Base-by-base conservation (phyloP, 2,888 invertebrate genomes). In the Heliconius aoede region DNA sequence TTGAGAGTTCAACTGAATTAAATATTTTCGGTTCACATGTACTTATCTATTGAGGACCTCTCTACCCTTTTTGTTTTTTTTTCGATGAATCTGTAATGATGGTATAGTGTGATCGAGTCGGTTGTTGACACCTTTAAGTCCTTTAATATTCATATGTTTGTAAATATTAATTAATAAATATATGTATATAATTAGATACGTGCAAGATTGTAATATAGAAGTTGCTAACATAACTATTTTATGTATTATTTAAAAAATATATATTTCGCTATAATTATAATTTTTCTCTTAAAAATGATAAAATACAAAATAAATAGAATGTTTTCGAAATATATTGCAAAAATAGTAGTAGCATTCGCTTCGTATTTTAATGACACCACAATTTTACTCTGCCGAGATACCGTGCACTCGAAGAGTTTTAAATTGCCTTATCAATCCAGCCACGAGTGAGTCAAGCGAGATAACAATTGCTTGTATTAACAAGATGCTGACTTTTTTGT, bases 391-490 rank as follows among this genome's bases (percentile, higher is more conserved):
- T 7, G 26, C 46, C 36, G 60, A 72, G 61, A 36, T 72, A 61
- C 72, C 21, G 72, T 60, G 72, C 72, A 60, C 72, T 72, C 61
- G 72, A 67, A 32, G 67, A 74, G 65, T 74, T 67, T 65, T 58
- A 67, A 67, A 74, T 67, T 72, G 71, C 40, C 72, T 69, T 75
- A 78, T 78, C 78, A 69, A 69, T 78, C 69, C 32, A 55, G 72
- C 60, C 3, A 60, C 51, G 72, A 75, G 72, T 75, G 72, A 78
- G 72, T 75, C 72, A 73, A 40, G 69, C 72, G 62, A 71, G 75
- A 75, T 78, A 78, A 74, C 78, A 75, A 75, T n/a, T 75, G 78
- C 72, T 72, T 64, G 55, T 28, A 72, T 55, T 67, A 68, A 71
- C 67, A 65, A 71, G 69, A 74, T 77, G 69, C 74, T 28, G 69